phyloP scores from a whole-genome alignment of 1,140 invertebrate species.

The Drosophila tani region DNA sequence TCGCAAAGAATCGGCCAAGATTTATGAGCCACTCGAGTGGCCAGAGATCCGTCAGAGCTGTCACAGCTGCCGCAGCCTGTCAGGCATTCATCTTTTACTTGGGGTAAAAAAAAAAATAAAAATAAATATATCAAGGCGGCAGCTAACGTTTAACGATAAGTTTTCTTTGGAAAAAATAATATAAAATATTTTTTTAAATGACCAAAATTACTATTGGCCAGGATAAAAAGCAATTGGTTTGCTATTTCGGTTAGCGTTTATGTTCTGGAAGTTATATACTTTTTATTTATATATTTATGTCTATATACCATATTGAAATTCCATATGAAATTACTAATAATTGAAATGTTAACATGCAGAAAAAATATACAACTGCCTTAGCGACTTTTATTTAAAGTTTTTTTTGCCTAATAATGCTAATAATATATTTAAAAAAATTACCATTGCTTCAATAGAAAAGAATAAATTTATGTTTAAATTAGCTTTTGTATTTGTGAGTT shows the following conservation, averaged over 20 bases:
- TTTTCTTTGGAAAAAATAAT: not conserved
- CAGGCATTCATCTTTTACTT: conserved; percentile 3
- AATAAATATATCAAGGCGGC: not conserved
- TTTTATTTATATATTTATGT: too few species aligned
- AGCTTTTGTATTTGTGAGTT: too few species aligned
- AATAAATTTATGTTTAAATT: too few species aligned
- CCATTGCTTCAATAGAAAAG: not conserved
- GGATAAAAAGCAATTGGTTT: not conserved
- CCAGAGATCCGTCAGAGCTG: conserved; percentile 25
- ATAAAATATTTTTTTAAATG: not conserved
- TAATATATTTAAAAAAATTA: not conserved
- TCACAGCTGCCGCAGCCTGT: conserved; percentile 8
- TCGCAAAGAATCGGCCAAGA: conserved; percentile 37
- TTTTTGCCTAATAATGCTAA: not conserved
- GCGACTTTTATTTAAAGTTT: too few species aligned
- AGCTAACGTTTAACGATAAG: not conserved
- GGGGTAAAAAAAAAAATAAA: not conserved
- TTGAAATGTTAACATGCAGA: too few species aligned
- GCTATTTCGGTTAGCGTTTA: too few species aligned
- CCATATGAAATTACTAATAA: too few species aligned
- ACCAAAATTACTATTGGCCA: not conserved
- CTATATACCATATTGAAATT: not conserved
- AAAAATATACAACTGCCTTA: too few species aligned
- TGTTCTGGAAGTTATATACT: not conserved
- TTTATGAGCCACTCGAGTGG: conserved; percentile 36